Conservation (phyloP, 2,888 invertebrate species). For the Idaea aversata region DNA sequence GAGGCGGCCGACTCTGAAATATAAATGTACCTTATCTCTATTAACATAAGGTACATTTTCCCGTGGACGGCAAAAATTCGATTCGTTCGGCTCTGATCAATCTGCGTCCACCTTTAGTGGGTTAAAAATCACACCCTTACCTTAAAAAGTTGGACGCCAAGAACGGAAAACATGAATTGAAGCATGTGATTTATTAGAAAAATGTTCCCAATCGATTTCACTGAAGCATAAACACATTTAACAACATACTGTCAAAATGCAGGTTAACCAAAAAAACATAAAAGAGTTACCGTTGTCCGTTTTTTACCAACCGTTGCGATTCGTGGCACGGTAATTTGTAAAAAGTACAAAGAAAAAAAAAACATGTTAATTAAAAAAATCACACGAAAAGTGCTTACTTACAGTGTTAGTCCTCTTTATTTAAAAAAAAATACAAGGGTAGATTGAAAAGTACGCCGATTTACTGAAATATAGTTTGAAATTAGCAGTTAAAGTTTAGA, state of each 20-base stretch:
- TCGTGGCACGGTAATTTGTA: conserved; percentile 53
- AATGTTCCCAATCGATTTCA: conserved; percentile 99
- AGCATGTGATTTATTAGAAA: conserved; percentile 99
- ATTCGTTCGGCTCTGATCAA: too few species aligned
- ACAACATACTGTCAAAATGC: conserved; percentile 92
- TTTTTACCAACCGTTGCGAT: conserved; percentile 28
- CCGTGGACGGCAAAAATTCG: too few species aligned
- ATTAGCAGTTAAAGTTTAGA: too few species aligned
- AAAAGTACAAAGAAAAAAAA: conserved; percentile 46
- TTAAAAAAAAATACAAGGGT: background rate
- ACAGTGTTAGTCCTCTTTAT: conserved; percentile 60
- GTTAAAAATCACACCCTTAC: conserved; percentile 70
- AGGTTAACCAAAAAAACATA: background rate
- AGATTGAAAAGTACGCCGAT: background rate
- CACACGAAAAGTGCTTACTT: conserved; percentile 46
- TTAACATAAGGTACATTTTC: too few species aligned
- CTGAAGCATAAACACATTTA: conserved; percentile 98
- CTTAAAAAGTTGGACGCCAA: conserved; percentile 99
- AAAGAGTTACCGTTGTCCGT: conserved; percentile 13
- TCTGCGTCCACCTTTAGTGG: too few species aligned
- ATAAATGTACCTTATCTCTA: too few species aligned
- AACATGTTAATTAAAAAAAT: conserved; percentile 36
- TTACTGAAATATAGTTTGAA: too few species aligned
- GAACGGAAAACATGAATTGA: conserved; percentile 99
- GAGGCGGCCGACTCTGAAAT: too few species aligned